phyloP scores from a whole-genome alignment of 92 coral and sea anemone species.

The Nematostella vectensis region DNA sequence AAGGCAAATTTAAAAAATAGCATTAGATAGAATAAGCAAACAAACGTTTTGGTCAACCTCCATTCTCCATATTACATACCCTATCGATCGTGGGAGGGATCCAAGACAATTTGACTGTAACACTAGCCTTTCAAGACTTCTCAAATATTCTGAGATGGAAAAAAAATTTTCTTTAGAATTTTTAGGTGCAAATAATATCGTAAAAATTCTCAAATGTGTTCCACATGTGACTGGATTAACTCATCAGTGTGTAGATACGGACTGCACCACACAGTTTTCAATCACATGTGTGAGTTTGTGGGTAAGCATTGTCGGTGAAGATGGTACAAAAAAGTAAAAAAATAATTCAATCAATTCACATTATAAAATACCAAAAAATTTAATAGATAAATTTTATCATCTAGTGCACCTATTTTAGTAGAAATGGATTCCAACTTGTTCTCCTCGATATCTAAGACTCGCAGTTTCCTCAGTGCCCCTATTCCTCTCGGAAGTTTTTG shows the following conservation, averaged over 20 bases:
- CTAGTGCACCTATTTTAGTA: conserved; percentile 95
- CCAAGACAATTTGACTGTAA: conserved; percentile 86
- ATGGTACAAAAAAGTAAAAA: no score
- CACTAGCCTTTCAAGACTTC: conserved; percentile 88
- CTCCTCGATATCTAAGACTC: conserved; percentile 83
- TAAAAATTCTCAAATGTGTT: no score
- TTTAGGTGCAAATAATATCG: no score
- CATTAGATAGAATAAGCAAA: no score
- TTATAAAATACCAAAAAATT: no score
- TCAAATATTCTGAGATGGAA: conserved; percentile 65
- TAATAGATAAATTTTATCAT: no score
- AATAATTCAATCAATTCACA: no score
- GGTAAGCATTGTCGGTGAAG: no score
- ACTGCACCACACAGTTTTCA: no score
- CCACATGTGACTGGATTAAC: no score
- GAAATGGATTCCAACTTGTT: conserved; percentile 84
- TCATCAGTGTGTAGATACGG: no score
- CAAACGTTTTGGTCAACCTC: background rate
- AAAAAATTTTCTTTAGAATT: background rate
- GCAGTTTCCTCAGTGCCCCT: conserved; percentile 81
- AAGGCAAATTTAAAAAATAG: background rate
- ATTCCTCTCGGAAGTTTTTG: conserved; percentile 93
- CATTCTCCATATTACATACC: conserved; percentile 35
- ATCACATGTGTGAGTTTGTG: no score
- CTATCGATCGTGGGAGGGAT: conserved; percentile 92